These are phyloP conservation scores for Triplophysa yarkandensis DNA, from an alignment of 2,797 vertebrate species.

Conservation along the genomic window DNA sequence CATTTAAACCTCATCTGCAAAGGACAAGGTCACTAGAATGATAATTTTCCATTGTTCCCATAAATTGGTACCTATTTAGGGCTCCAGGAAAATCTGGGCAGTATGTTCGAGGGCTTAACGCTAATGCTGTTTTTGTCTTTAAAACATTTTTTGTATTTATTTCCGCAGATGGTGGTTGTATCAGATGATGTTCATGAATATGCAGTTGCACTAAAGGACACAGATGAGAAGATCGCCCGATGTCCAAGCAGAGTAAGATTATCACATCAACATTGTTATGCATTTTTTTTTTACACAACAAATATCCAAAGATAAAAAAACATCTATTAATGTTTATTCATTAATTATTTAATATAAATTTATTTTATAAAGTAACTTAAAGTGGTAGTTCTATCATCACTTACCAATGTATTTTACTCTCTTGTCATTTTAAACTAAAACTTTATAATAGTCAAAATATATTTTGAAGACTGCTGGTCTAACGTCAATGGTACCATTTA, in stretches of 20 bases:
- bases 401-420: no score
- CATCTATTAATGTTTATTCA: no score
- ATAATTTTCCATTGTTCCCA: constrained; percentile 8
- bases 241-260: constrained; percentile 79
- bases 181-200: constrained; percentile 96
- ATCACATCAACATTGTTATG: not conserved
- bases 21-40: constrained; percentile 6
- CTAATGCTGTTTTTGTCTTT: constrained; percentile 7
- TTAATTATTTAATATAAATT: no score
- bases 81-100: no score
- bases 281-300: not conserved
- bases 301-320: no score
- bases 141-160: not conserved
- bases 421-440: no score
- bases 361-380: no score
- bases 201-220: constrained; percentile 91
- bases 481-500: no score
- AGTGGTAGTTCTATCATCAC: no score
- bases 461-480: no score
- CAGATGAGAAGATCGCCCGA: constrained; percentile 91
- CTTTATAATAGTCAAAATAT: no score
- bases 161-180: constrained; percentile 92
- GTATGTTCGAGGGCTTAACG: not conserved
- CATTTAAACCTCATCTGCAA: not conserved
- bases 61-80: constrained; percentile 25